Evolutionary conservation across 2,888 invertebrate genomes (phyloP), one percentile per base, ranked within the genome.

Genomic region (Alviniconcha strummeri): DNA sequence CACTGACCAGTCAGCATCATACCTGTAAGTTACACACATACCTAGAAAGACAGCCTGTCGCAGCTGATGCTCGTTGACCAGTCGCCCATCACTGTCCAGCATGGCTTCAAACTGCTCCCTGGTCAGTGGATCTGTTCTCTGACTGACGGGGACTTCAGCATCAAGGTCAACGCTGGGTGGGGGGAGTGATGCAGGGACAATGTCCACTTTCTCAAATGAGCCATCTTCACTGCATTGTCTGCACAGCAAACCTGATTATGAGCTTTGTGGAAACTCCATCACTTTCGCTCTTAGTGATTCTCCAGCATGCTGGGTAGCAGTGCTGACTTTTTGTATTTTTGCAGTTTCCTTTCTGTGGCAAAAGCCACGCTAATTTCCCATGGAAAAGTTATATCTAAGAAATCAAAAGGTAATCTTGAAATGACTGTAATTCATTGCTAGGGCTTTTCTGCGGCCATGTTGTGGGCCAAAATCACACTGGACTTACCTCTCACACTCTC

Each of bases 41-140:
- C 93, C 93, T 83, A 90, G 87, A 85, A 93, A 93, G 0, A 93
- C 90, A 52, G 91, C 89, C 85, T 91, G 89, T 74, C 93, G 86
- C 15, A 93, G 85, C 15, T 85, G 87, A 84, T 92, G 91, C 83
- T 93, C 93, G 86, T 91, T 89, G 6, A 93, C 91, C 3, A 93
- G 85, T 72, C 93, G 88, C 0, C 93, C 93, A 85, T 93, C 93
- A 36, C 86, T 60, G 84, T 93, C 93, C 52, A 92, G 86, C 75
- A 92, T 87, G n/a, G 86, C 71, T 60, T 88, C 71, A 82, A 93
- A 92, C 36, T 88, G 83, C 19, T 89, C 86, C 7, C 83, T 78
- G 7, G 88, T 89, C 67, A 93, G 80, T 8, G 92, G 90, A 1
- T 80, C 85, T 17, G 88, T 89, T 67, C 89, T 85, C 11, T 87